Evolutionary conservation across 2,113 vertebrate genomes (phyloP), one percentile per base, ranked within the genome.

Genomic region (Neolamprologus toae): DNA sequence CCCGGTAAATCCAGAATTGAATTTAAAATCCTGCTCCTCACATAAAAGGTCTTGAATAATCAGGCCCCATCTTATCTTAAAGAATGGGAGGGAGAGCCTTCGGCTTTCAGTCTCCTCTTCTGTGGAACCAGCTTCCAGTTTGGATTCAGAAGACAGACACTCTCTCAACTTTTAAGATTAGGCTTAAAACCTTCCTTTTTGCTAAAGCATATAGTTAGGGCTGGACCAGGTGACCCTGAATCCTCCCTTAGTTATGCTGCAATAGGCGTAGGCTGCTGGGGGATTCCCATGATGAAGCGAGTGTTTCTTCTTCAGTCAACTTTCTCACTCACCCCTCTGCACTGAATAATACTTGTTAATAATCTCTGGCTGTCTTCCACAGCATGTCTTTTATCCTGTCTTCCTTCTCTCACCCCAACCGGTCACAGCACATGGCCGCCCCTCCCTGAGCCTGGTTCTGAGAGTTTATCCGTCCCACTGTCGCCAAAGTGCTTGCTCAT

Each of bases 71-170:
- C n/a, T 21, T 53, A 11, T 53, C n/a, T 53, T 53, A 21, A 53
- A 53, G 51, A 53, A 53, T 11, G 51, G 19, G 51, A 53, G 51
- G 51, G 1, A 53, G 5, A 53, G 5, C 51, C 3, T 53, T 4
- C 51, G 1, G 19, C 1, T 53, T 53, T 53, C 19, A 6, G 51
- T 0, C 51, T 0, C 9, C 51, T 53, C 51, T 53, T 0, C n/a
- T 53, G 0, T 11, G 51, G 51, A 21, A 53, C 51, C 51, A 53
- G 9, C 9, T 21, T 53, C 51, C 9, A 11, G 51, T 11, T 53
- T 53, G 9, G 19, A 53, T n/a, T 53, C 9, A 0, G 51, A 19
- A 53, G 2, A 53, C 51, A 53, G 51, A 53, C 49, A 53, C 19
- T n/a, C 0, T 51, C 17, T 53, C 8, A 0, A 51, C 49, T 51